Evolutionary conservation across 1,140 invertebrate species (phyloP), one percentile per base, ranked within the genome.

Genomic region (Penaeus indicus): DNA sequence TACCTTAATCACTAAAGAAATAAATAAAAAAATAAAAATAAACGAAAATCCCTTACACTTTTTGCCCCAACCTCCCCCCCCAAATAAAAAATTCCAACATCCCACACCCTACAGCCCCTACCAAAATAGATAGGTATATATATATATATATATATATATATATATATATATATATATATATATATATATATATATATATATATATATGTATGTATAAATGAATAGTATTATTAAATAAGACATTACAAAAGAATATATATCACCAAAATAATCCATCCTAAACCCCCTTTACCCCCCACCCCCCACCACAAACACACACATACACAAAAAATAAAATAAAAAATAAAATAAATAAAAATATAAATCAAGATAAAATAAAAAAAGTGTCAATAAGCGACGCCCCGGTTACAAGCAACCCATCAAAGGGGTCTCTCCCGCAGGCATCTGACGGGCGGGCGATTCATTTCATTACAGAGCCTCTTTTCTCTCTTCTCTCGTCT

Each of bases 141-240:
- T 72, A 72, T 72, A 72, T 72, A 72, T 72, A 72, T 72, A 72
- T 72, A 72, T 72, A 47, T 47, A 47, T 47, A 47, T 47, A 47
- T 47, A 47, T 47, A 47, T 47, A 25, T 72, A 25, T 72, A 25
- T 72, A 25, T 72, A 25, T 72, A 25, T 72, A 72, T 72, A 72
- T 72, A 72, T 72, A n/a, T n/a, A 72, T 72, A 21, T 72, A 72
- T 8, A 72, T n/a, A 72, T 72, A n/a, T 25, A 72, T 25, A 72
- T 25, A 25, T 72, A 72, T 4, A 72, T 72, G 25, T 72, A 72
- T 72, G 25, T 25, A 72, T 72, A 72, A 32, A 72, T 25, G 27
- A 25, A 69, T 69, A 69, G 3, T 5, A 8, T 8, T 5, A 3
- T 0, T 69, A 69, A 10, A 21, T 69, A 69, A 25, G 19, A 25